These are phyloP conservation scores for Acipenser oxyrinchus DNA, from an alignment of 2,797 vertebrate genomes.

Conservation along the genomic window DNA sequence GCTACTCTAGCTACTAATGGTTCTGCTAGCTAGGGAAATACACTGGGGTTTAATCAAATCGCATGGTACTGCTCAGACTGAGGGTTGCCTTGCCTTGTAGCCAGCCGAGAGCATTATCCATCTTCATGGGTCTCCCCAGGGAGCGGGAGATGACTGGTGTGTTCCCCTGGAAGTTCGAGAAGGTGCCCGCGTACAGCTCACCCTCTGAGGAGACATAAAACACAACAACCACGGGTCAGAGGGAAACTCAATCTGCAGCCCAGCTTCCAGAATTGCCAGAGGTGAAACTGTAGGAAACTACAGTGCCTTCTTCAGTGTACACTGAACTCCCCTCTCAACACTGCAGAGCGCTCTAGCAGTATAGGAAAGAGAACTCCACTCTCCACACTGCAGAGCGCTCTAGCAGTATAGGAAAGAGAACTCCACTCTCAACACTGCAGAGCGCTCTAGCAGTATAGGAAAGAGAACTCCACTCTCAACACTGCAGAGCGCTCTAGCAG, in stretches of 20 bases:
- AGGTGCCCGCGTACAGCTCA: conserved; percentile 81
- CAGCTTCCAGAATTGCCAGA: too few relatives aligned
- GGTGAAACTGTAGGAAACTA: too few relatives aligned
- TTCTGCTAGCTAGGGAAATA: neutral
- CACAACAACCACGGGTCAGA: too few relatives aligned
- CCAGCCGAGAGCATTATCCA: conserved; percentile 77
- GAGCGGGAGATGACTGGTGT: conserved; percentile 79
- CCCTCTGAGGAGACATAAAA: too few relatives aligned
- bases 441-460: too few relatives aligned
- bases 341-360: too few relatives aligned
- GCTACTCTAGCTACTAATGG: neutral
- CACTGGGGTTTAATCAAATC: neutral
- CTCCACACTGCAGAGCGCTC: neutral
- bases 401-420: neutral
- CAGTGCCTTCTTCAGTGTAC: too few relatives aligned
- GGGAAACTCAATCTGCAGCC: too few relatives aligned
- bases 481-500: too few relatives aligned
- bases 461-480: too few relatives aligned
- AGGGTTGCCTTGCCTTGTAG: conserved; percentile 64
- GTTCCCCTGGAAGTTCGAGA: conserved; percentile 85
- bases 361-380: neutral
- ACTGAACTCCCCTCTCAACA: too few relatives aligned
- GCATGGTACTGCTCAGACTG: too few relatives aligned
- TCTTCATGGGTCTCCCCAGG: conserved; percentile 71
- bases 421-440: neutral